Conservation (phyloP, 1,140 invertebrate genomes). For the Platorchestia sp. region DNA sequence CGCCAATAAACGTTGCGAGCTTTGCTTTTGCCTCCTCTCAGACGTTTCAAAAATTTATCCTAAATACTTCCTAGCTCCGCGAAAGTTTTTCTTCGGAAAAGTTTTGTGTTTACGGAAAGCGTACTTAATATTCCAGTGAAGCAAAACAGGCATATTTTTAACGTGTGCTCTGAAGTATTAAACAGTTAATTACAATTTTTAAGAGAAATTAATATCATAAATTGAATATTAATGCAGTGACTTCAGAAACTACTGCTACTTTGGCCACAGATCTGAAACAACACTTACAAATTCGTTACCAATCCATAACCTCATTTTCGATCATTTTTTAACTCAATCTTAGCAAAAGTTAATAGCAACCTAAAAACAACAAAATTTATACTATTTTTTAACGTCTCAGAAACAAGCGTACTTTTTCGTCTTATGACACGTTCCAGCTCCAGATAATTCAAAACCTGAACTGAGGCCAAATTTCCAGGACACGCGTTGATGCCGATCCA, state of each 20-base stretch:
- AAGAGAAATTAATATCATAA: background rate
- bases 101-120: background rate
- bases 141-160: background rate
- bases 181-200: background rate
- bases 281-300: background rate
- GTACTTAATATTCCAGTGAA: background rate
- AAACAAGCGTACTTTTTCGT: background rate
- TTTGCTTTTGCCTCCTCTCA: constrained; percentile 11
- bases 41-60: constrained; percentile 8
- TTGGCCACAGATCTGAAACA: background rate
- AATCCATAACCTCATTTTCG: background rate
- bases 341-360: background rate
- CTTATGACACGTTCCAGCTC: background rate
- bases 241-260: background rate
- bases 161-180: background rate
- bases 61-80: background rate
- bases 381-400: background rate
- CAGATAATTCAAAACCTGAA: background rate
- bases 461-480: too few species aligned
- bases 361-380: background rate
- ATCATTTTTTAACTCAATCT: background rate
- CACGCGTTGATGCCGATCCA: too few species aligned
- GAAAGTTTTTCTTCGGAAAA: background rate
- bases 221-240: background rate
- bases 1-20: constrained; percentile 46